These are phyloP conservation scores for Altica lythri DNA, from an alignment of 2,888 invertebrate genomes.

Conservation along the genomic window DNA sequence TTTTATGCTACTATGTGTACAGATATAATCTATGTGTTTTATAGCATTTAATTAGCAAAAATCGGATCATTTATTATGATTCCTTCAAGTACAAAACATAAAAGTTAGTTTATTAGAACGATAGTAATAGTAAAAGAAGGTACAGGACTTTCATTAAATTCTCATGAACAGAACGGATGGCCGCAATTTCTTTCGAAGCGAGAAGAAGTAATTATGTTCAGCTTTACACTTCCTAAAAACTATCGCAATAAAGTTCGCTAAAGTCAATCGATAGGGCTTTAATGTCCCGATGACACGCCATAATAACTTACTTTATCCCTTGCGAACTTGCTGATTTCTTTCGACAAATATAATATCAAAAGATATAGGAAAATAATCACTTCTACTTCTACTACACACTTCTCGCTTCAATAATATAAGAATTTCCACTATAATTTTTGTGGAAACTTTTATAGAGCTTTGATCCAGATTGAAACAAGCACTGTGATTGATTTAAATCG, in stretches of 20 bases:
- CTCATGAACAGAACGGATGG: not conserved
- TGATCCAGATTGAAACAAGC: too few species aligned
- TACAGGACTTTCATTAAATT: too few species aligned
- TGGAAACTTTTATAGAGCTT: too few species aligned
- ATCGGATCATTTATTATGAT: too few species aligned
- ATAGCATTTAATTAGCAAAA: too few species aligned
- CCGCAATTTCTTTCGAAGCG: not conserved
- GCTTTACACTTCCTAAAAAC: conserved; percentile 20
- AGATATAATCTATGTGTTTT: too few species aligned
- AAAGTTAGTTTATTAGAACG: too few species aligned
- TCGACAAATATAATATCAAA: conserved; percentile 30
- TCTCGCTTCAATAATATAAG: not conserved
- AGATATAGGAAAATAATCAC: conserved; percentile 28
- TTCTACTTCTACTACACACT: conserved; percentile 8
- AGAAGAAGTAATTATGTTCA: conserved; percentile 21
- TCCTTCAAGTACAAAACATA: too few species aligned
- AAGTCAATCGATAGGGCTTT: conserved; percentile 21
- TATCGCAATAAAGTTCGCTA: conserved; percentile 22
- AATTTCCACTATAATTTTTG: too few species aligned
- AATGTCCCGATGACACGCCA: conserved; percentile 21
- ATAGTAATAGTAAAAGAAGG: too few species aligned
- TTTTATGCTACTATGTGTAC: too few species aligned
- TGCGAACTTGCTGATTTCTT: conserved; percentile 20
- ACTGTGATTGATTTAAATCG: too few species aligned
- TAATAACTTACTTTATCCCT: conserved; percentile 25